Conservation (phyloP, 30 jellyfish, hydroid and myxozoan species). For the Nemopilema nomurai region DNA sequence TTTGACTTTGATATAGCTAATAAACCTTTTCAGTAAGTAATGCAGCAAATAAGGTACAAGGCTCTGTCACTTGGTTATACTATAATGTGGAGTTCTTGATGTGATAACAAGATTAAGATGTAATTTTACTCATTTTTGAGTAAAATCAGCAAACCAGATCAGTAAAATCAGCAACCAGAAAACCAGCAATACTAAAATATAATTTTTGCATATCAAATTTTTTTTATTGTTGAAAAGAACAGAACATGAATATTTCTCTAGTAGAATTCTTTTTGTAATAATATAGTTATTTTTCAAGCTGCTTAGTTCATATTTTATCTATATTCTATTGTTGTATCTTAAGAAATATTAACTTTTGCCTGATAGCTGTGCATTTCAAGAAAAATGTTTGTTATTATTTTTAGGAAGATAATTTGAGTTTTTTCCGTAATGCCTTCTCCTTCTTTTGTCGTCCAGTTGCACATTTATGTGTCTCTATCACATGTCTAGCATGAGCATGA, state of each 20-base stretch:
- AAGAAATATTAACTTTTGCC: background rate
- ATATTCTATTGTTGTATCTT: background rate
- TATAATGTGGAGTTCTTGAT: background rate
- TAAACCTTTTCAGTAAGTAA: background rate
- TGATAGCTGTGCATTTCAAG: background rate
- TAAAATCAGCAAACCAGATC: no score
- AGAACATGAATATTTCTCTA: background rate
- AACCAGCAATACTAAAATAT: background rate
- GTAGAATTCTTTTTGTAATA: background rate
- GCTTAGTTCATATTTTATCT: background rate
- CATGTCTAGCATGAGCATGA: constrained; percentile 45
- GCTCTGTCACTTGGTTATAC: background rate
- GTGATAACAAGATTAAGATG: background rate
- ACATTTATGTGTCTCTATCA: constrained; percentile 38
- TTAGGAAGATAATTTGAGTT: background rate
- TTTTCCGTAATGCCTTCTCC: constrained; percentile 35
- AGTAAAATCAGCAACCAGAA: background rate
- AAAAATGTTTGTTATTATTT: background rate
- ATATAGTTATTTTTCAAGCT: background rate
- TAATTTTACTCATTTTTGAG: background rate
- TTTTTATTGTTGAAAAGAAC: background rate
- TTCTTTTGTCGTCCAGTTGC: constrained; percentile 14
- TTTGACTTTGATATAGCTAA: background rate
- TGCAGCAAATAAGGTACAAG: background rate
- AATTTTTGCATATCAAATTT: background rate